Evolutionary conservation across 2,113 vertebrate species (phyloP), one percentile per base, ranked within the genome.

Genomic region (Gadus macrocephalus): DNA sequence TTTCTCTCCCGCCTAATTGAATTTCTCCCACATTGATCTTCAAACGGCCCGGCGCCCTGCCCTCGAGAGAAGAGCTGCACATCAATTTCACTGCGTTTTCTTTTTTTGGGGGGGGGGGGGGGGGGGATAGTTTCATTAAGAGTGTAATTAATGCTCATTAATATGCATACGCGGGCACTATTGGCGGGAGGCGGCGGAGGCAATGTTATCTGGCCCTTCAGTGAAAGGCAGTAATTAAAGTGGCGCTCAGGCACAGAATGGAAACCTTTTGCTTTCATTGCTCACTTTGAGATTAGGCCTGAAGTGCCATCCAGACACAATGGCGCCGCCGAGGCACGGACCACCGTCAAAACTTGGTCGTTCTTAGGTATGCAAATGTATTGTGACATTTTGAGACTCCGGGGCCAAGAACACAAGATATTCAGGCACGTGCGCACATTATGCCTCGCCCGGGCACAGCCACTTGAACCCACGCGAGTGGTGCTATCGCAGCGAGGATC

Each of bases 91-190:
- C 25, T 35, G 75, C 83, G 71, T 86, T 88, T 90, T 89, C 90
- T 20, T 61, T 61, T 61, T 20, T 17, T 59, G 19, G n/a, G 15
- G 9, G 20, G 20, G 20, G 19, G n/a, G 15, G 9, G 20, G 20
- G 20, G n/a, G 17, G 7, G 1, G 88, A 93, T 92, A 86, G 82
- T 91, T 92, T 90, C 88, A 91, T 91, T 91, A 90, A 89, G 87
- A 85, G 81, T 77, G 82, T 92, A 91, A 91, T 91, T 91, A 91
- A 90, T 89, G 81, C 87, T 91, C 72, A 91, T 93, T 91, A 91
- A 92, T 90, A 92, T 91, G 90, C 83, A 90, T 89, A 89, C 79
- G 87, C 82, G 69, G 76, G 82, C 87, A 83, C 87, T 78, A 75
- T 67, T 67, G 59, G 76, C 7, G n/a, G 76, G 79, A 80, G 71